Base-by-base conservation (phyloP, 2,888 invertebrate species). In the Heliconius sara region DNA sequence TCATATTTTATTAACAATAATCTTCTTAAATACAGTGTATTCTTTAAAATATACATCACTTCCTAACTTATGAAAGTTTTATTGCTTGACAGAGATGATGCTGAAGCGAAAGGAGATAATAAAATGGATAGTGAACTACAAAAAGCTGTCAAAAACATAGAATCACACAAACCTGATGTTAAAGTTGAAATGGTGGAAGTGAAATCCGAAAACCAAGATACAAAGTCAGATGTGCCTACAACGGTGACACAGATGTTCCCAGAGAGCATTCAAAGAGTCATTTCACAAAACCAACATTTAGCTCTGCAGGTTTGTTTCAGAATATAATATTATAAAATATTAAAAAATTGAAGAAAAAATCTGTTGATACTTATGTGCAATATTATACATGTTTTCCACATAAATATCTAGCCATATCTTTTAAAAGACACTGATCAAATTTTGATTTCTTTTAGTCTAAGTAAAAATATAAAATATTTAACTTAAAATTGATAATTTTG, bases 71-170 rank as follows among this genome's bases (percentile, higher is more conserved):
- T 34, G 7, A n/a, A 16, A 16, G 9, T 39, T 43, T 39, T 52
- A 7, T 25, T 4, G 3, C 30, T 34, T 47, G 13, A 76, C 83
- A 94, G 94, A 63, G 92, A 93, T 39, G 93, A 94, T 60, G 79
- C 86, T 0, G 93, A 93, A 3, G 91, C 89, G 13, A 89, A 88
- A 16, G 88, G 87, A 16, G 92, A 92, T 78, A 91, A 86, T 76
- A 94, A 94, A 85, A 91, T 92, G 89, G 91, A 92, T 83, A 89
- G 88, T 47, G 93, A 93, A 68, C 85, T 93, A 6, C 94, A 93
- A 80, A 93, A 93, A 80, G 90, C 92, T 0, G 94, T 92, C 0
- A 93, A 93, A 81, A 93, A 90, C 76, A 93, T 94, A 60, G 94
- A 93, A 79, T 84, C 84, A 3, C 86, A 84, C 3, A 93, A 93